Percentiles rank a stretch among this genome's conserved stretches.
Conservation (phyloP, 2,113 vertebrate genomes). For the Lagopus muta region DNA sequence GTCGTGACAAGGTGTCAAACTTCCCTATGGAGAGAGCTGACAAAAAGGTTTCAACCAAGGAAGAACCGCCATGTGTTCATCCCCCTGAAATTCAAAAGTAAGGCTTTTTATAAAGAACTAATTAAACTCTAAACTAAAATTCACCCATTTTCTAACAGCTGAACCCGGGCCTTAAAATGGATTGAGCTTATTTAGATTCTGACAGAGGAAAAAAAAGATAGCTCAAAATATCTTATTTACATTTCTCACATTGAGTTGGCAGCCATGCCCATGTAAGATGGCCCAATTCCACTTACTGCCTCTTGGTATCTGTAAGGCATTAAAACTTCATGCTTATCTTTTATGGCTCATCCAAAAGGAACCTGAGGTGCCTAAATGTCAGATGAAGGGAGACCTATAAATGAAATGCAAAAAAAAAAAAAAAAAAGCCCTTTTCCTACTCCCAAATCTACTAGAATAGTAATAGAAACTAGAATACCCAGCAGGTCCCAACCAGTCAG, state of each 20-base stretch:
- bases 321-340: background rate
- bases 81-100: background rate
- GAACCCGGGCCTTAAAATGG: background rate
- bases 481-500: background rate
- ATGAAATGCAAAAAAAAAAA: background rate
- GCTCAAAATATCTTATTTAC: background rate
- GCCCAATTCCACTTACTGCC: background rate
- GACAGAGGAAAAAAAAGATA: background rate
- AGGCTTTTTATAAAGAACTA: background rate
- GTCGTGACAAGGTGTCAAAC: background rate
- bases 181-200: background rate
- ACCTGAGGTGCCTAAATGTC: background rate
- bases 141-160: background rate
- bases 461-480: background rate
- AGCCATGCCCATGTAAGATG: background rate
- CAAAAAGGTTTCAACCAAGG: background rate
- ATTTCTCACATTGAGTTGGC: background rate
- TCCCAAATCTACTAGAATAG: background rate
- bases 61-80: fast-evolving
- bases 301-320: background rate
- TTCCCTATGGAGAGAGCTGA: background rate
- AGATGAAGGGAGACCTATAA: background rate
- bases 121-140: background rate
- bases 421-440: background rate
- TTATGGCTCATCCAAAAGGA: background rate